Conservation (phyloP, 1,140 invertebrate species). For the Caenorhabditis latens region DNA sequence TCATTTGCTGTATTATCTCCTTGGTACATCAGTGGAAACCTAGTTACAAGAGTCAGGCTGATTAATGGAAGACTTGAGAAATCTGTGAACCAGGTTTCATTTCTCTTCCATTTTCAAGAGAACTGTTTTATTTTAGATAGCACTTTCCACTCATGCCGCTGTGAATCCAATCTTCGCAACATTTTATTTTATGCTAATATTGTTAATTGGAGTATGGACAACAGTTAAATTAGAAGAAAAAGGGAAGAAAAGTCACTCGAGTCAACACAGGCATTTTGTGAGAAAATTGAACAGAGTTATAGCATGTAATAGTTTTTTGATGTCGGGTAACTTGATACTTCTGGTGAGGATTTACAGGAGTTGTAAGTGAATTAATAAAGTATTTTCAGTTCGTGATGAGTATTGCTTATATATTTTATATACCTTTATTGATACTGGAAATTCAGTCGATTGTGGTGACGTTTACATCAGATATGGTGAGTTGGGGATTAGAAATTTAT, state of each 20-base stretch:
- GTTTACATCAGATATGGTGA: slow-evolving; percentile 46
- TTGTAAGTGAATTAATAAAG: neutral
- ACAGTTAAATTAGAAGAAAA: neutral
- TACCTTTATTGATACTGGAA: neutral
- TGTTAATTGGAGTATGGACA: slow-evolving; percentile 27
- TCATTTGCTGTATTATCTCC: neutral
- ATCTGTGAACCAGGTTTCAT: neutral
- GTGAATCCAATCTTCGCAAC: neutral
- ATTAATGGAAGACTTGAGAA: neutral
- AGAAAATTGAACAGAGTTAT: slow-evolving; percentile 2
- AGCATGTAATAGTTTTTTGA: slow-evolving; percentile 10
- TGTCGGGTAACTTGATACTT: slow-evolving; percentile 23
- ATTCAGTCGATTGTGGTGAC: neutral
- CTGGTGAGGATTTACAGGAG: neutral
- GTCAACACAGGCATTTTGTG: neutral
- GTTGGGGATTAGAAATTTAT: neutral
- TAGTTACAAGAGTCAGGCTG: neutral
- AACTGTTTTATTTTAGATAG: neutral
- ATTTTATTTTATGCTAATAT: slow-evolving; percentile 27
- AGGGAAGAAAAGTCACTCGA: slow-evolving; percentile 21
- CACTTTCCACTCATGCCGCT: neutral
- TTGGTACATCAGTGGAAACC: neutral
- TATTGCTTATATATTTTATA: neutral
- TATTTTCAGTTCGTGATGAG: neutral
- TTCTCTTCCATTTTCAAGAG: neutral